Conservation (phyloP, 2,113 vertebrate species). For the Passer domesticus region DNA sequence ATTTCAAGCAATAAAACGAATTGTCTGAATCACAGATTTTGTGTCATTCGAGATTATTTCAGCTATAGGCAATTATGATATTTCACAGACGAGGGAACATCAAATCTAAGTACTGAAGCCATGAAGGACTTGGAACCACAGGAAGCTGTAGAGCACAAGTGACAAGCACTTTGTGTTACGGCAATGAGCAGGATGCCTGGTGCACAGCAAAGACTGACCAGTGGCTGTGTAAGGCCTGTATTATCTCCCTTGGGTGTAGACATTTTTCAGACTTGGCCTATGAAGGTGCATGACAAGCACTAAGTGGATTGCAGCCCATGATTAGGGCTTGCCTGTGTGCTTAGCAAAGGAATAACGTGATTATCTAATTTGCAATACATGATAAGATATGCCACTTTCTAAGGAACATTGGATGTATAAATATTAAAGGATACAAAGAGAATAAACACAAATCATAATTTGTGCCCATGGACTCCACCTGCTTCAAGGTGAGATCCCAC, state of each 20-base stretch:
- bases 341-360: neutral
- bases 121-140: neutral
- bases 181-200: neutral
- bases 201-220: neutral
- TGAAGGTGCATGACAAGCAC: rapidly evolving
- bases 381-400: neutral
- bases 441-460: neutral
- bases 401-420: rapidly evolving
- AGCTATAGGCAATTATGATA: neutral
- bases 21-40: neutral
- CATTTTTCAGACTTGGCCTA: neutral
- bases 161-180: neutral
- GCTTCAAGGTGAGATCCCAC: neutral
- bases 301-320: neutral
- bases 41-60: neutral
- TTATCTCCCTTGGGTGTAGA: neutral
- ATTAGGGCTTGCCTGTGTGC: neutral
- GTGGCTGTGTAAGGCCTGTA: neutral
- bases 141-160: neutral
- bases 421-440: neutral
- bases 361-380: neutral
- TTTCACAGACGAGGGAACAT: neutral
- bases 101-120: neutral
- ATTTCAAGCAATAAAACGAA: neutral
- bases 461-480: neutral